phyloP scores from a whole-genome alignment of 2,113 vertebrate species.

The Patagioenas fasciata region DNA sequence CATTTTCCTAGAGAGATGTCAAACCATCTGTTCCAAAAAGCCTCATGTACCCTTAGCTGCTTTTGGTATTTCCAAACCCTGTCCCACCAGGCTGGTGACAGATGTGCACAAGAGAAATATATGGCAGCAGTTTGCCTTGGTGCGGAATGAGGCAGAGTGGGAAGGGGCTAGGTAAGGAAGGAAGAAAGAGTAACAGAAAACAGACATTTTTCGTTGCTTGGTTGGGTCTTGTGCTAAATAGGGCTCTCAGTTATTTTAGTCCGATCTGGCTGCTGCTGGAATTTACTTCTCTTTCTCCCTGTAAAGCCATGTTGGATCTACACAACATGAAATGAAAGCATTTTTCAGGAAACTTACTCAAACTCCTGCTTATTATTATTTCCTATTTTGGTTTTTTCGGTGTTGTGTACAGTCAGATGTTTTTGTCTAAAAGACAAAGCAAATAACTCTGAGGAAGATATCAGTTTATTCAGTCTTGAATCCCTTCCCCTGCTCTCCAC shows the following conservation, averaged over 20 bases:
- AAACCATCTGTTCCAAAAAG: background rate
- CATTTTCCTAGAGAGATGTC: background rate
- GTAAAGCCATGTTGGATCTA: background rate
- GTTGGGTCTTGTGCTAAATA: background rate
- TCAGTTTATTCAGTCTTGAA: background rate
- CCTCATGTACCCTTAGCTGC: background rate
- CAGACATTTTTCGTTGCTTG: background rate
- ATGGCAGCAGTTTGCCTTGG: background rate
- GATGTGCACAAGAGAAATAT: background rate
- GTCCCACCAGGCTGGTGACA: background rate
- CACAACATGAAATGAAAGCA: background rate
- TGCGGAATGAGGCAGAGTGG: background rate
- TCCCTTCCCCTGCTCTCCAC: background rate
- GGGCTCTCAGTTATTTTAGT: background rate
- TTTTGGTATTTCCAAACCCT: background rate
- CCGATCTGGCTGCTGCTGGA: background rate
- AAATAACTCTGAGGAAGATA: background rate
- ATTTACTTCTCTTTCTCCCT: background rate
- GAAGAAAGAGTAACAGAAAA: background rate
- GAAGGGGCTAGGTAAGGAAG: background rate
- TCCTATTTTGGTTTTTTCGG: background rate
- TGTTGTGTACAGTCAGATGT: background rate
- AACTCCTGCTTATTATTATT: background rate
- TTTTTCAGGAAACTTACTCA: background rate
- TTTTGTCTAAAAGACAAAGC: background rate